Conservation (phyloP, 2,888 invertebrate genomes). For the Cryptus armator region DNA sequence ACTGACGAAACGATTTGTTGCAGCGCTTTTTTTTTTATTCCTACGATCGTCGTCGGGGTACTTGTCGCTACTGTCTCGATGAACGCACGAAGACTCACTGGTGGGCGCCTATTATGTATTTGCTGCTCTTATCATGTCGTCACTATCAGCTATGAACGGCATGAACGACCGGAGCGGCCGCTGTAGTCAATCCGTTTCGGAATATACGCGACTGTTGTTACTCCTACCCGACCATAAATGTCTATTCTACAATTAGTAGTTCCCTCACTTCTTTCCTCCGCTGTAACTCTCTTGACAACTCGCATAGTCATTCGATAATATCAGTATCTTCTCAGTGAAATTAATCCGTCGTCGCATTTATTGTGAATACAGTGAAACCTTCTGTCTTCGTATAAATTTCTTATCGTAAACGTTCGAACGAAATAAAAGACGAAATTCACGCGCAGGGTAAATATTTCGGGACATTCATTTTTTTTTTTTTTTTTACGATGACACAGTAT, state of each 20-base stretch:
- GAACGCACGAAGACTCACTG: conserved; percentile 24
- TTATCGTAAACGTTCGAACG: too few species aligned
- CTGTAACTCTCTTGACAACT: background rate
- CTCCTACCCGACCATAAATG: background rate
- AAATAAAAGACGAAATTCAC: too few species aligned
- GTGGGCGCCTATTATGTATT: background rate
- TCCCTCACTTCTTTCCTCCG: background rate
- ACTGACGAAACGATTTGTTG: background rate
- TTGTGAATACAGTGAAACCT: background rate
- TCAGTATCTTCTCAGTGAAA: background rate
- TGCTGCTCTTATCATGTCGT: conserved; percentile 22
- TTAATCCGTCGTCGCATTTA: background rate
- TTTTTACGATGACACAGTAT: too few species aligned
- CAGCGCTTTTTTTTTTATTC: background rate
- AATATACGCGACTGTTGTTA: conserved; percentile 11
- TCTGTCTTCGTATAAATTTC: background rate
- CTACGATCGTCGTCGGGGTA: background rate
- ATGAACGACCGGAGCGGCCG: background rate
- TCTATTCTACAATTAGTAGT: conserved; percentile 4
- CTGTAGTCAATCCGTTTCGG: conserved; percentile 16
- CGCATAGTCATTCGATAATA: conserved; percentile 19
- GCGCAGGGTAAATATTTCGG: too few species aligned
- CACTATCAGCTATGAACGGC: conserved; percentile 30
- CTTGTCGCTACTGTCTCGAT: background rate
- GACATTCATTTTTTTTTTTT: too few species aligned